Conservation (phyloP, 2,888 invertebrate genomes). For the Alloplasta piceator region DNA sequence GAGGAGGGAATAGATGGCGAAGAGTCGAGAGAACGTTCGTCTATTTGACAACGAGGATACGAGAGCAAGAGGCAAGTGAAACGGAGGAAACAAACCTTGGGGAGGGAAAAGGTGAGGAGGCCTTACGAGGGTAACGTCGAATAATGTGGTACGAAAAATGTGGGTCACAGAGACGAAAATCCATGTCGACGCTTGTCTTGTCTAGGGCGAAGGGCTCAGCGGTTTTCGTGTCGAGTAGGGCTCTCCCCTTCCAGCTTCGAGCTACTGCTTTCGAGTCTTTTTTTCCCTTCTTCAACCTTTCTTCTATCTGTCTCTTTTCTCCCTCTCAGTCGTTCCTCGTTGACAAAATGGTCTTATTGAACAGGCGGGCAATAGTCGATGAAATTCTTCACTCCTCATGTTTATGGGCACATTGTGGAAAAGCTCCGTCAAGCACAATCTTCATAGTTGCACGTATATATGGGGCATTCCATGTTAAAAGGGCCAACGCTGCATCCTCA, state of each 20-base stretch:
- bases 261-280: not conserved
- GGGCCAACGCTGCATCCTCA: no score
- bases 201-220: slow-evolving; percentile 45
- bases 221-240: slow-evolving; percentile 61
- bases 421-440: slow-evolving; percentile 49
- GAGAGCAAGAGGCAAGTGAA: no score
- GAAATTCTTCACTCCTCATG: slow-evolving; percentile 43
- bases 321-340: slow-evolving; percentile 18
- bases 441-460: slow-evolving; percentile 33
- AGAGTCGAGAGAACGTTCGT: not conserved
- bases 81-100: no score
- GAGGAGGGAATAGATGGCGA: not conserved
- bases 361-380: slow-evolving; percentile 48
- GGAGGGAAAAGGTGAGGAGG: slow-evolving; percentile 1
- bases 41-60: slow-evolving; percentile 19
- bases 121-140: slow-evolving; percentile 10
- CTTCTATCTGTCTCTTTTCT: not conserved
- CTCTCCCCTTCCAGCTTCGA: slow-evolving; percentile 2
- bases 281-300: not conserved
- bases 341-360: slow-evolving; percentile 54
- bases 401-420: slow-evolving; percentile 48
- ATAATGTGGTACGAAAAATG: slow-evolving; percentile 48
- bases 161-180: slow-evolving; percentile 49
- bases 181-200: slow-evolving; percentile 49
- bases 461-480: not conserved